Base-by-base conservation (phyloP, 2,797 vertebrate species). In the Phrynocephalus vlangalii region DNA sequence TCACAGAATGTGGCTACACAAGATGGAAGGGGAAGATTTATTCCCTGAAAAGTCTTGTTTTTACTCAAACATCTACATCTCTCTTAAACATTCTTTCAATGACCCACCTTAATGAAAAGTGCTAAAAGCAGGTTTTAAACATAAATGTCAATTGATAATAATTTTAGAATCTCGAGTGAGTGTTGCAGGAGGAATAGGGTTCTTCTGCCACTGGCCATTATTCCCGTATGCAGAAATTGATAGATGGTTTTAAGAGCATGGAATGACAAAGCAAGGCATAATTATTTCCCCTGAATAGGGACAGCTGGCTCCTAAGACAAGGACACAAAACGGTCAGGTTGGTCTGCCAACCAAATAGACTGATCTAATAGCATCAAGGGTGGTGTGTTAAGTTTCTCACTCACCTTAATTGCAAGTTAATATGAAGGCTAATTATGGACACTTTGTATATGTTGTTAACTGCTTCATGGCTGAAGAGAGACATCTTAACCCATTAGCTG, bases 271-370 rank as follows among this genome's bases (percentile, higher is more conserved):
- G 71, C 13, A 76, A 87, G 95, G 93, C 93, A 92, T 91, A 92
- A 92, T 92, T 86, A 90, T 91, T 94, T 86, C 92, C 91, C 92
- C 91, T 89, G 91, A 94, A 88, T 90, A 92, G 94, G 89, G 93
- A 94, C 94, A 96, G 93, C 94, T 96, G 94, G 95, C 93, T 90
- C 82, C 89, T 86, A 20, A 94, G 94, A 94, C 94, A 95, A 95
- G 94, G 94, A 94, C 93, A 28, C 92, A 95, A 94, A 94, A 93
- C 93, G 90, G 89, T 91, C 94, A 93, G 50, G 86, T 76, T 89
- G 92, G 91, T 38, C 91, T 95, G 94, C 93, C 93, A 96, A 93
- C 91, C 92, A 92, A 92, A 88, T 91, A 92, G 86, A 82, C 92
- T 90, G 92, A 91, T 93, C 92, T 92, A 93, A 95, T 90, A 91